These are phyloP conservation scores for Drosophila infuscata DNA, from an alignment of 2,888 invertebrate genomes.

Conservation along the genomic window DNA sequence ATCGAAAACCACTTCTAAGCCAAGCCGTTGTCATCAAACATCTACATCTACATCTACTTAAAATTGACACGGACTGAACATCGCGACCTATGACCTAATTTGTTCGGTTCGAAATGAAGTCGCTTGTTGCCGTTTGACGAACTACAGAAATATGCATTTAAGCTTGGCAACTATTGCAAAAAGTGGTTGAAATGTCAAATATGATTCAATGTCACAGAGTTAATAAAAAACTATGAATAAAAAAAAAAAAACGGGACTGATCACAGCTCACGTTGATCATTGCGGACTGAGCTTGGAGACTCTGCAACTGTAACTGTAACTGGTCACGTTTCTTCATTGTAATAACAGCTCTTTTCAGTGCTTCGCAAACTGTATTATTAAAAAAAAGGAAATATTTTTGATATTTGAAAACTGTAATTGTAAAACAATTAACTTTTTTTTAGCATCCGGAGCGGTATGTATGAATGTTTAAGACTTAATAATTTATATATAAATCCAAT, in stretches of 20 bases:
- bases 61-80: conserved; percentile 6
- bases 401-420: conserved; percentile 62
- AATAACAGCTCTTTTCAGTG: conserved; percentile 81
- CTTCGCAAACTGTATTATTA: conserved; percentile 68
- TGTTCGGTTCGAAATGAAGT: neutral
- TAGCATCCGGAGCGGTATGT: conserved; percentile 82
- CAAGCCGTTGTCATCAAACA: conserved; percentile 1
- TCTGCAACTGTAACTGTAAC: conserved; percentile 21
- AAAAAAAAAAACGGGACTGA: neutral
- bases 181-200: neutral
- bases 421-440: conserved; percentile 74
- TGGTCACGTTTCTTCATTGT: conserved; percentile 57
- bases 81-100: conserved; percentile 13
- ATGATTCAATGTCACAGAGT: neutral
- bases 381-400: conserved; percentile 16
- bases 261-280: neutral
- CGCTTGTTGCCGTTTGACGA: neutral
- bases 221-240: neutral
- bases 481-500: conserved; percentile 43
- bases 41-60: neutral
- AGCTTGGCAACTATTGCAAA: neutral
- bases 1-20: neutral
- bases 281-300: conserved; percentile 3
- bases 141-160: neutral
- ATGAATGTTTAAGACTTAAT: conserved; percentile 61